Base-by-base conservation (phyloP, 1,140 invertebrate species). In the Drosophila saltans region DNA sequence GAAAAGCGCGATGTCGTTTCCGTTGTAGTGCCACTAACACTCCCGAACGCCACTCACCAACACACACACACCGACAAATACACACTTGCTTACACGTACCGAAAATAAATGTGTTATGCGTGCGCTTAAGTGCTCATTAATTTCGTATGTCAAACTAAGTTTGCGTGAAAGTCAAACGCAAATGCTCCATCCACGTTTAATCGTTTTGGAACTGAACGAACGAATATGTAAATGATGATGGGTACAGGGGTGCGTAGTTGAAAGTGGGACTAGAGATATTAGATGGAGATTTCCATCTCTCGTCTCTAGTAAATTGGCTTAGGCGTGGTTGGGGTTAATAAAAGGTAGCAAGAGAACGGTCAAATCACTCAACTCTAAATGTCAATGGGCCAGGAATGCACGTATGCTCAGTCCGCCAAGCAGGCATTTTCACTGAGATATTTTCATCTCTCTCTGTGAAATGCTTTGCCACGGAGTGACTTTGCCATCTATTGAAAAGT, bases 91-190 rank as follows among this genome's bases (percentile, higher is more conserved):
- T 57, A 59, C 10, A 33, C 26, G 24, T 45, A 40, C 68, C 63
- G 68, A 68, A 78, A 80, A 86, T 79, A 88, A 86, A 86, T 86
- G 82, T 81, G 83, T 88, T 86, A 82, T 89, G 83, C 80, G 84
- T 88, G 84, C 69, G 80, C 83, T 89, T 88, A 88, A 88, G 83
- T 88, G 83, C 77, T 89, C 83, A 88, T 88, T 88, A 89, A 88
- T 89, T 88, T 80, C 69, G 75, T 83, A 83, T 78, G 80, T 75
- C 83, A 80, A 80, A 82, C 83, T 88, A 80, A 74, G 80, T 80
- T 69, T 61, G 72, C 16, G 26, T 43, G 40, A 39, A 65, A 39
- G 72, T 66, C 69, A 77, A 69, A 68, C 64, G 63, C 69, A 72
- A 78, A 78, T 77, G 72, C 36, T 66, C 65, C 74, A 74, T 66